A percentile compares a stretch with the other conserved stretches of the same genome.
Evolutionary conservation across 2,888 invertebrate species (phyloP).

Genomic region (Pemphredon lugubris): DNA sequence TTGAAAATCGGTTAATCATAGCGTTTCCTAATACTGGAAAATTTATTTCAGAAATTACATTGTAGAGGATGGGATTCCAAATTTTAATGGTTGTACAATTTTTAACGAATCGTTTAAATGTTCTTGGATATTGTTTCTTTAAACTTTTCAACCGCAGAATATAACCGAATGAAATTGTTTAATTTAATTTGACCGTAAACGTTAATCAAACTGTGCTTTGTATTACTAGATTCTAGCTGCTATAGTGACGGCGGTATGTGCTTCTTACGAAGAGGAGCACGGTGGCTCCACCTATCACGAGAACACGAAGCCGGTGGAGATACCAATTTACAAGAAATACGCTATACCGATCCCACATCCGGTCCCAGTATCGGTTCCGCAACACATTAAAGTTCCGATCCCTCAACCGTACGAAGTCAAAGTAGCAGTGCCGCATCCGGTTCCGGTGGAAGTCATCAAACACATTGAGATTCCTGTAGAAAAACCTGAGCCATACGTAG

Average conservation of each 20-base stretch:
- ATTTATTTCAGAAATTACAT: too few relatives aligned
- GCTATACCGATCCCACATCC: constrained; percentile 84
- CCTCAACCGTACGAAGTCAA: constrained; percentile 84
- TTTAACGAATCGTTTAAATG: too few relatives aligned
- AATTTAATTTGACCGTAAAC: too few relatives aligned
- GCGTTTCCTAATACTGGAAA: too few relatives aligned
- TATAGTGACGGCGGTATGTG: constrained; percentile 62
- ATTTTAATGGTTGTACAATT: too few relatives aligned
- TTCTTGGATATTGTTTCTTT: too few relatives aligned
- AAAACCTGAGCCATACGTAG: constrained; percentile 83
- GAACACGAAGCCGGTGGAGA: constrained; percentile 74
- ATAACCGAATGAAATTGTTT: too few relatives aligned
- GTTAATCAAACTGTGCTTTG: too few relatives aligned
- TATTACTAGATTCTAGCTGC: constrained; percentile 70
- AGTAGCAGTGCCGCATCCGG: constrained; percentile 80
- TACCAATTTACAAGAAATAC: constrained; percentile 77
- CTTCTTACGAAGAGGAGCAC: constrained; percentile 72
- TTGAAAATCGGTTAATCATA: neutral
- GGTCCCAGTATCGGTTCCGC: constrained; percentile 83
- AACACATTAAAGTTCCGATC: constrained; percentile 83
- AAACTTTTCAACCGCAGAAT: too few relatives aligned
- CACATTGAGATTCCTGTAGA: constrained; percentile 84
- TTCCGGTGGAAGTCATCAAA: constrained; percentile 82
- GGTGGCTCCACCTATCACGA: constrained; percentile 75
- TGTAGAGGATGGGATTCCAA: too few relatives aligned